Conservation (phyloP, 2,797 vertebrate genomes). For the Remorina albescens region DNA sequence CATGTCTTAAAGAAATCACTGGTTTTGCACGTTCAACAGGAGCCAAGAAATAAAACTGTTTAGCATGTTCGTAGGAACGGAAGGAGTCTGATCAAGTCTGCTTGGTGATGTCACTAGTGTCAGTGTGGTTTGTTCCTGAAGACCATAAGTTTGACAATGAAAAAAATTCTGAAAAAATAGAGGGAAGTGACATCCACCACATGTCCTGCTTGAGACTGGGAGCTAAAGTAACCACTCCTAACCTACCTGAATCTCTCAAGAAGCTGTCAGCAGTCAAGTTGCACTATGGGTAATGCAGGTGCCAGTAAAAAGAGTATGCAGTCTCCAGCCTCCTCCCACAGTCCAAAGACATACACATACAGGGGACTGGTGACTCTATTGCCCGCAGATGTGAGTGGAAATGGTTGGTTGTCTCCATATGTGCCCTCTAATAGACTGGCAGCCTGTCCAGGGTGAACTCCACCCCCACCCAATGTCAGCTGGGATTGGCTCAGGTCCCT, state of each 20-base stretch:
- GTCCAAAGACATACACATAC: too few species aligned
- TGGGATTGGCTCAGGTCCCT: too few species aligned
- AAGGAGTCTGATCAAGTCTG: not conserved
- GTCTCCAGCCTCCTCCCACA: too few species aligned
- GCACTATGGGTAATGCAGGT: conserved; percentile 9
- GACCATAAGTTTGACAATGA: not conserved
- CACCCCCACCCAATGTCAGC: too few species aligned
- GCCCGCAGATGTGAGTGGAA: too few species aligned
- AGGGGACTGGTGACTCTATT: too few species aligned
- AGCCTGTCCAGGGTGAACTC: too few species aligned
- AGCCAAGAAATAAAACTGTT: not conserved
- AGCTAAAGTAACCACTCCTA: not conserved
- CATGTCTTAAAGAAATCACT: not conserved
- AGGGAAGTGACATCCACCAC: not conserved
- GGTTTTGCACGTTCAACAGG: not conserved
- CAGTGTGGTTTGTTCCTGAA: too few species aligned
- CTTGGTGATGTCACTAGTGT: too few species aligned
- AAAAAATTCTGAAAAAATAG: not conserved
- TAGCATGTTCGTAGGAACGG: not conserved
- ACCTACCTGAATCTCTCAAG: not conserved
- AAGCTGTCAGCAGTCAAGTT: not conserved
- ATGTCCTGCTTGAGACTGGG: not conserved
- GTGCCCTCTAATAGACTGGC: too few species aligned
- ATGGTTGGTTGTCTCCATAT: too few species aligned
- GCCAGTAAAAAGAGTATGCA: not conserved